These are phyloP conservation scores for Syngnathoides biaculeatus DNA, from an alignment of 2,113 vertebrate genomes.

Conservation along the genomic window DNA sequence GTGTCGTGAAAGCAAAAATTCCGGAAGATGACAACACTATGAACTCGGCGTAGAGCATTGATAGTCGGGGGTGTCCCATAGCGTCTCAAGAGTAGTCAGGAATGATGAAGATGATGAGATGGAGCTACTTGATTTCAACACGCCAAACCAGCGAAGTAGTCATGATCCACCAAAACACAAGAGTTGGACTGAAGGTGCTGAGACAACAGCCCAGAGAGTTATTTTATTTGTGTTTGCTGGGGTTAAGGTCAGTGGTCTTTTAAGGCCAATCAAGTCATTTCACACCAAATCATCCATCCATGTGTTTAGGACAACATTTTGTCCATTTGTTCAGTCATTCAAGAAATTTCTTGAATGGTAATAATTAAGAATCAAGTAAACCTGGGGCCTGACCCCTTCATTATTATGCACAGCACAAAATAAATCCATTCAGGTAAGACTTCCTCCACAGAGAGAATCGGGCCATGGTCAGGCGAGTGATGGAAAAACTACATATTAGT, in stretches of 20 bases:
- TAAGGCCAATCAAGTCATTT: background rate
- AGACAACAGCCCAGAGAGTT: no score
- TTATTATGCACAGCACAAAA: background rate
- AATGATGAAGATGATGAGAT: no score
- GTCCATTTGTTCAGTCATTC: background rate
- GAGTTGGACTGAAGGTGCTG: no score
- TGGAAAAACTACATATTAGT: background rate
- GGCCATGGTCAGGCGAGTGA: background rate
- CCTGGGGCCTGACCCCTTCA: background rate
- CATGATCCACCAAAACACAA: no score
- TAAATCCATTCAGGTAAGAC: background rate
- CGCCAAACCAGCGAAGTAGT: no score
- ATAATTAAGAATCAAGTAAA: background rate
- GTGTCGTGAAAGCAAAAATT: no score
- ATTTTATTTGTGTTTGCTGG: background rate
- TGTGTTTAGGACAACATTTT: background rate
- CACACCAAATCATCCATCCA: background rate
- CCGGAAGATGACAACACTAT: no score
- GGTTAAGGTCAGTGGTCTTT: background rate
- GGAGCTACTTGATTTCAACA: no score
- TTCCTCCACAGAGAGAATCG: background rate
- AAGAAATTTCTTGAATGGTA: background rate
- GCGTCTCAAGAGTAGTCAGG: no score
- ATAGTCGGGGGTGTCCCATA: no score
- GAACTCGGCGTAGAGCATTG: no score